Evolutionary conservation across 1,140 invertebrate genomes (phyloP).

Genomic region (Macrosteles quadrilineatus): DNA sequence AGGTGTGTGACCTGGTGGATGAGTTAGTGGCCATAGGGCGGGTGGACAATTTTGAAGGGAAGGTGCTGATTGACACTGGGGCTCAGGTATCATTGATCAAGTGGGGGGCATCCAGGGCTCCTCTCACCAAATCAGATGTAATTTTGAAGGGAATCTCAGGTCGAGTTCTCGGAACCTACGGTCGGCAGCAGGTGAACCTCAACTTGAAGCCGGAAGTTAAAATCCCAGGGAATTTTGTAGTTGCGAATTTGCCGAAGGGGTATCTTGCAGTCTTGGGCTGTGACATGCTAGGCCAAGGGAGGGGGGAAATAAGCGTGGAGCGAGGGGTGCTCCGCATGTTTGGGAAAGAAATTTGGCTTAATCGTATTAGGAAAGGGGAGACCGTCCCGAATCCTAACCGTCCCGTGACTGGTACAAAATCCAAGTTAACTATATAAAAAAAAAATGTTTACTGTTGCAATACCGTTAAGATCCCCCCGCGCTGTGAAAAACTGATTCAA

Average conservation of each 20-base stretch:
- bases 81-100: background rate
- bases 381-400: background rate
- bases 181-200: background rate
- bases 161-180: background rate
- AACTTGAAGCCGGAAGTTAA: background rate
- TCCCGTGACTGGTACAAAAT: background rate
- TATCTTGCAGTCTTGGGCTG: background rate
- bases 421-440: background rate
- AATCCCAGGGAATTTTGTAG: background rate
- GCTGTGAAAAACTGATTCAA: background rate
- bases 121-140: background rate
- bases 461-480: background rate
- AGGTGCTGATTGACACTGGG: background rate
- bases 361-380: background rate
- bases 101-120: background rate
- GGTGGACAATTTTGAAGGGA: background rate
- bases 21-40: conserved; percentile 8
- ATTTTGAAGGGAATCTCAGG: background rate
- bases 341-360: background rate
- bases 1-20: background rate
- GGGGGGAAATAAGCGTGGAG: background rate
- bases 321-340: background rate
- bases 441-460: background rate
- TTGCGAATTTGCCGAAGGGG: background rate
- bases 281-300: background rate